A percentile compares a stretch with the other conserved stretches of the same genome.
Evolutionary conservation across 2,888 invertebrate genomes (phyloP).

Genomic region (Epinotia bilunana): DNA sequence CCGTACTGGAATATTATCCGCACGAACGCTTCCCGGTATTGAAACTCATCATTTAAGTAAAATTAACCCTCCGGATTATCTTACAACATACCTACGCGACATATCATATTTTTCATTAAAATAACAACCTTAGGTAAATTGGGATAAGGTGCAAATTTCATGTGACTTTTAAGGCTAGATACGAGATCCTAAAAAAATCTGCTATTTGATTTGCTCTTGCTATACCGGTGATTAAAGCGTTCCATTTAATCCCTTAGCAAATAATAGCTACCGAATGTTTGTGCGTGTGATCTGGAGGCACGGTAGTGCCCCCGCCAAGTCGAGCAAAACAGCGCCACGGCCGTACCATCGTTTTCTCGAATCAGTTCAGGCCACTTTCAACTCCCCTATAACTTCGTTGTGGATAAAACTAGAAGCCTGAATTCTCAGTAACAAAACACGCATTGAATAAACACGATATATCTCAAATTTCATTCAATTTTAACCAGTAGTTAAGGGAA

Average conservation of each 20-base stretch:
- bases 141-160: not conserved
- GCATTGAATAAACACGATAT: too few relatives aligned
- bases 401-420: too few relatives aligned
- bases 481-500: too few relatives aligned
- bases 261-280: conserved; percentile 6
- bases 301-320: too few relatives aligned
- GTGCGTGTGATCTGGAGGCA: too few relatives aligned
- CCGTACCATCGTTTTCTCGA: too few relatives aligned
- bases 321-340: too few relatives aligned
- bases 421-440: too few relatives aligned
- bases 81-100: not conserved
- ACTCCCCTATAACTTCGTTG: too few relatives aligned
- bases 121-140: not conserved
- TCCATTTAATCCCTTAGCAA: not conserved
- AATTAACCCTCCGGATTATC: not conserved
- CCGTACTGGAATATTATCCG: not conserved
- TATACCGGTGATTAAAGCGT: not conserved
- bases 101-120: not conserved
- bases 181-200: not conserved
- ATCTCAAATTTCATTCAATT: too few relatives aligned
- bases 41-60: not conserved
- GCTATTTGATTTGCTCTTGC: not conserved
- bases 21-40: not conserved
- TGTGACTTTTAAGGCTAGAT: not conserved
- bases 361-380: too few relatives aligned